Evolutionary conservation across 1,140 invertebrate genomes (phyloP).

Genomic region (Dryas iulia): DNA sequence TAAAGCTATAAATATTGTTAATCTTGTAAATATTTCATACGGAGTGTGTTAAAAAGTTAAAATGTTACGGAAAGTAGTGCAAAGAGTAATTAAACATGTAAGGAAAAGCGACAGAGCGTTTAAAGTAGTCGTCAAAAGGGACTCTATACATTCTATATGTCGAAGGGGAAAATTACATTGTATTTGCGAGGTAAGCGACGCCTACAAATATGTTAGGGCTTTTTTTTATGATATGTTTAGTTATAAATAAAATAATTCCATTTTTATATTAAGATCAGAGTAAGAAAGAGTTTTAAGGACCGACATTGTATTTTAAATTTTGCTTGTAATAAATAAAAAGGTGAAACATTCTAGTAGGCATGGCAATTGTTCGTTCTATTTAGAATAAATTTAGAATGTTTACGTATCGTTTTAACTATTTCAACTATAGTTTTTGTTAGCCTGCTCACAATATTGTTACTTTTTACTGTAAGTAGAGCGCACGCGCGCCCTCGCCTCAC

Average conservation of each 20-base stretch:
- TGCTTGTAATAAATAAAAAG: background rate
- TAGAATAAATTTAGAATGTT: background rate
- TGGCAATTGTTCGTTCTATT: background rate
- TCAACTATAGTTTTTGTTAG: background rate
- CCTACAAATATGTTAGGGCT: background rate
- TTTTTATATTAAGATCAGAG: too few relatives aligned
- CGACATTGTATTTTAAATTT: background rate
- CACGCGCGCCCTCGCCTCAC: slow-evolving; percentile 36
- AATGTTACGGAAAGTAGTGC: slow-evolving; percentile 49
- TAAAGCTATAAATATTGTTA: background rate
- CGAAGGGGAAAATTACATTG: slow-evolving; percentile 57
- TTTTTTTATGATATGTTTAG: background rate
- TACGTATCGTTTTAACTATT: background rate
- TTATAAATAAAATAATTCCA: background rate
- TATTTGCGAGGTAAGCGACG: slow-evolving; percentile 56
- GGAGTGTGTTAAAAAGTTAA: background rate
- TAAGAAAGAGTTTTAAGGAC: background rate
- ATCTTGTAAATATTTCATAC: background rate
- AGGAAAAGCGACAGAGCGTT: slow-evolving; percentile 53
- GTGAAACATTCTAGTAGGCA: background rate
- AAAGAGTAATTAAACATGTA: slow-evolving; percentile 49
- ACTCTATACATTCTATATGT: slow-evolving; percentile 48
- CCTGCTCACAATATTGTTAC: slow-evolving; percentile 2
- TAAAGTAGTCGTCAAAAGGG: slow-evolving; percentile 48
- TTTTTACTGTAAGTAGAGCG: slow-evolving; percentile 43